These are phyloP conservation scores for Norana najaformis DNA, from an alignment of 2,888 invertebrate genomes.

Conservation along the genomic window DNA sequence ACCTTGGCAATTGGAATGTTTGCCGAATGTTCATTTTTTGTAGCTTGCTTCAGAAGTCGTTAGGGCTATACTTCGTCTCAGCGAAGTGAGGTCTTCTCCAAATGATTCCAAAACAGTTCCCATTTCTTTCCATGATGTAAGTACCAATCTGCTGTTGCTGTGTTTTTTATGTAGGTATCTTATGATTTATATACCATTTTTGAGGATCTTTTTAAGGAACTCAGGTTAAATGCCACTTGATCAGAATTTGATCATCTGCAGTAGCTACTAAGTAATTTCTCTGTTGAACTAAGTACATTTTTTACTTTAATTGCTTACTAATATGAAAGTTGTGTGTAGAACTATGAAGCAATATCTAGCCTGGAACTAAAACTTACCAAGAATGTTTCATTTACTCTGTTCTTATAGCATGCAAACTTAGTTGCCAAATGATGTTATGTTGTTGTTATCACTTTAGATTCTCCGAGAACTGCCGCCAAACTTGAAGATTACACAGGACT, in stretches of 20 bases:
- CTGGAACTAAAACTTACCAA: not conserved
- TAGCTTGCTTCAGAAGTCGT: not conserved
- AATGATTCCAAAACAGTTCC: conserved; percentile 9
- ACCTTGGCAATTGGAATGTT: not conserved
- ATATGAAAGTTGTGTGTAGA: not conserved
- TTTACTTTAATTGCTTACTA: not conserved
- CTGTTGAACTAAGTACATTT: too few relatives aligned
- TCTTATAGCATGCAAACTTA: not conserved
- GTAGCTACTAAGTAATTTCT: not conserved
- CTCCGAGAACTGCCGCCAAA: conserved; percentile 20
- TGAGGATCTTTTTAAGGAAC: not conserved
- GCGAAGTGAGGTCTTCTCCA: not conserved
- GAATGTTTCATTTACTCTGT: not conserved
- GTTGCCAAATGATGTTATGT: not conserved
- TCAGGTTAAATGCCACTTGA: not conserved
- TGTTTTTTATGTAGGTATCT: not conserved
- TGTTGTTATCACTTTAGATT: conserved; percentile 8
- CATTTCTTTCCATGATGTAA: conserved; percentile 8
- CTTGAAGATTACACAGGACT: conserved; percentile 9
- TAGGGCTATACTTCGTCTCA: not conserved
- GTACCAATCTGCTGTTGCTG: not conserved
- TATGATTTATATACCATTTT: not conserved
- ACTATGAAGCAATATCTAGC: not conserved
- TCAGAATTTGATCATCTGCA: not conserved
- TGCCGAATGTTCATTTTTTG: not conserved